phyloP scores from a whole-genome alignment of 2,113 vertebrate species.

The Neolamprologus falcicula region DNA sequence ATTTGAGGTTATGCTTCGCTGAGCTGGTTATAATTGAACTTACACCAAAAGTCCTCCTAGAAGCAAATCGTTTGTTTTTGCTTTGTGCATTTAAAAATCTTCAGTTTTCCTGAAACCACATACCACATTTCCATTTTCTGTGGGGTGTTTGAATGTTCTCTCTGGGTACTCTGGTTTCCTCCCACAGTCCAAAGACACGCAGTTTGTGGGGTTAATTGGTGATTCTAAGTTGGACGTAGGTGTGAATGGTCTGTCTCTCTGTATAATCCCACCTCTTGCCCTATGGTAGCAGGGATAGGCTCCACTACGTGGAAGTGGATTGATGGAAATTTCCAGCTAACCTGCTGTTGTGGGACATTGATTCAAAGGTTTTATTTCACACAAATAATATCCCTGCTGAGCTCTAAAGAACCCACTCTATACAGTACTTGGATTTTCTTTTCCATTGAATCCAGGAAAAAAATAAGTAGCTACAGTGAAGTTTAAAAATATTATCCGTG shows the following conservation, averaged over 20 bases:
- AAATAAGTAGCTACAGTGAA: background rate
- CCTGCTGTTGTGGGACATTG: background rate
- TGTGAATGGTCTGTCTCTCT: background rate
- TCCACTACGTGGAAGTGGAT: background rate
- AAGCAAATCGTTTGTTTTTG: background rate
- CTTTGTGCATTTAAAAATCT: background rate
- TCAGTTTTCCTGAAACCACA: background rate
- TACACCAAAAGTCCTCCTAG: background rate
- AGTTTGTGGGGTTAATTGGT: background rate
- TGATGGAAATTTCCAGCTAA: background rate
- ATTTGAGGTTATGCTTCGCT: background rate
- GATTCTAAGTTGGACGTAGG: background rate
- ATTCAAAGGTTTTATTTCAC: background rate
- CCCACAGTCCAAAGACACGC: fast-evolving
- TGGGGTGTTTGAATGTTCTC: background rate
- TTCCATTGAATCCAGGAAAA: background rate
- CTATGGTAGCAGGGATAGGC: background rate
- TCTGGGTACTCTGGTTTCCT: background rate
- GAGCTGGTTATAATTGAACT: background rate
- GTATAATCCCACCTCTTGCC: background rate
- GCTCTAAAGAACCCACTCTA: background rate
- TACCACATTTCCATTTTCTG: background rate
- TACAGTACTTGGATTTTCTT: background rate
- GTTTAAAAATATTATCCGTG: background rate
- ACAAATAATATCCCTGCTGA: background rate